Conservation (phyloP, 2,113 vertebrate genomes). For the Triplophysa rosa region DNA sequence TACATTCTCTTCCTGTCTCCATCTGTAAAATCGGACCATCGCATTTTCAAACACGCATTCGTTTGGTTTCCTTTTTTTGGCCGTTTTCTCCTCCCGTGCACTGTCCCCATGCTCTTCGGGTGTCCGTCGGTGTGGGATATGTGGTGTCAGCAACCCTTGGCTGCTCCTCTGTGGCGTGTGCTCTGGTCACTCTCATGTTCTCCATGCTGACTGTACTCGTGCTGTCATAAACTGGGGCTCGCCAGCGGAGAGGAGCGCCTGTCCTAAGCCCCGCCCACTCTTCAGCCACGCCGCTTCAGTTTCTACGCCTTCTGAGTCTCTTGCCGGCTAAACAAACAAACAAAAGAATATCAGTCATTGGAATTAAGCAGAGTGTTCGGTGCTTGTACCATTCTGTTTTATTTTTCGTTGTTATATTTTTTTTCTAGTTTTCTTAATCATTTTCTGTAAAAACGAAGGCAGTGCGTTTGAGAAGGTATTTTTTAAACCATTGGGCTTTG, state of each 20-base stretch:
- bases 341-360: constrained; percentile 65
- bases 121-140: constrained; percentile 65
- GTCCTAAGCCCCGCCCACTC: constrained; percentile 50
- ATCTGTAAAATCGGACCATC: constrained; percentile 73
- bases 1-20: constrained; percentile 54
- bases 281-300: constrained; percentile 37
- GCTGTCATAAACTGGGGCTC: constrained; percentile 83
- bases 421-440: constrained; percentile 52
- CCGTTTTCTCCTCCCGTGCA: constrained; percentile 60
- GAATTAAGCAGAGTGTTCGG: constrained; percentile 70
- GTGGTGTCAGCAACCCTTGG: constrained; percentile 85
- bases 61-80: not conserved
- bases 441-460: constrained; percentile 52
- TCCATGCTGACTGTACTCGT: constrained; percentile 85
- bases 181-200: constrained; percentile 86
- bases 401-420: constrained; percentile 53
- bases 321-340: constrained; percentile 66
- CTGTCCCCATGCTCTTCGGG: constrained; percentile 57
- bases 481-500: constrained; percentile 49
- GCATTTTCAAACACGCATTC: constrained; percentile 68
- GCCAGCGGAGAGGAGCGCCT: constrained; percentile 65
- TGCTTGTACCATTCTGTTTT: constrained; percentile 66
- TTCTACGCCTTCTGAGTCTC: constrained; percentile 72
- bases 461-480: constrained; percentile 39
- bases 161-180: constrained; percentile 82